Base-by-base conservation (phyloP, 2,113 vertebrate species). In the Dipodomys ordii region DNA sequence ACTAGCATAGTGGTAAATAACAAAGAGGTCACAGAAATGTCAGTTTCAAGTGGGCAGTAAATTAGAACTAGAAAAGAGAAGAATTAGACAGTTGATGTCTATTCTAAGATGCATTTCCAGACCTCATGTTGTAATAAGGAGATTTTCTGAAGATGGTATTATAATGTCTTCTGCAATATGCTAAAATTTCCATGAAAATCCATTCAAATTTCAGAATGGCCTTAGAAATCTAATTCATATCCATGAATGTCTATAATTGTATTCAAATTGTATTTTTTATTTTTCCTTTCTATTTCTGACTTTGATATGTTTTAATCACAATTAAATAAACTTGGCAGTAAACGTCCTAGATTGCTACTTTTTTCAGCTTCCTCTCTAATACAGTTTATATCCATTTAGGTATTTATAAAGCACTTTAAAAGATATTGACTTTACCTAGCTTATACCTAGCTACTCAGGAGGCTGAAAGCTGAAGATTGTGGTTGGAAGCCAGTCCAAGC, bases 161-260 rank as follows among this genome's bases (percentile, higher is more conserved):
- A 90, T 92, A 80, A 90, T 84, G 27, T 82, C n/a, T 84, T 87
- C 62, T 67, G 7, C n/a, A 78, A 69, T 90, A 62, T 83, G 49
- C n/a, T 92, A 35, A 79, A 86, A 79, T 83, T 90, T 87, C 74
- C 80, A 87, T 12, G 60, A 93, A 92, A 88, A 80, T 9, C 79
- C 79, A 90, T 90, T 64, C 12, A 91, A 95, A 93, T 68, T 95
- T 60, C 23, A 94, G 87, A 94, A 83, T 78, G 35, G 81, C 46
- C 67, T 69, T 80, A 64, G 77, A 28, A 93, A 88, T 83, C 44
- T 73, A 62, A 83, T 87, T 91, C 23, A 6, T 80, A n/a, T 79
- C 57, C 1, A 49, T 28, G 11, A n/a, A 57, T 57, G 53, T 16
- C 10, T 80, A n/a, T 84, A 84, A 71, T 90, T 94, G 87, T 87